Evolutionary conservation across 2,888 invertebrate genomes (phyloP), one percentile per base, ranked within the genome.

Genomic region (Sphaeridia pumilis): DNA sequence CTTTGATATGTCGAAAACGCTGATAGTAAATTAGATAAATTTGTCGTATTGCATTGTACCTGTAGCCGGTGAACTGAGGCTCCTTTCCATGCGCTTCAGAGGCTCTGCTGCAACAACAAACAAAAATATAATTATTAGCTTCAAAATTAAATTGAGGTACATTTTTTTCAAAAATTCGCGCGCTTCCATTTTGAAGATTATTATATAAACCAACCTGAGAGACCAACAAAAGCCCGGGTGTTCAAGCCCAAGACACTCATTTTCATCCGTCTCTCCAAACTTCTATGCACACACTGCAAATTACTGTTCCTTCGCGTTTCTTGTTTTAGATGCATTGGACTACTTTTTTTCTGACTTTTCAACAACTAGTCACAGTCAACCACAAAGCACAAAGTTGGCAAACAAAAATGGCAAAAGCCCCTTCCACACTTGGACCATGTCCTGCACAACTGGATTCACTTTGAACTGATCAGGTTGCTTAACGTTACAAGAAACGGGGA

Each of bases 51-150:
- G n/a, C n/a, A n/a, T n/a, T n/a, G n/a, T 58, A 63, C 63, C 63
- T 63, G 63, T 63, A 57, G 63, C 63, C 57, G 63, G 63, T 26
- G 63, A 63, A 47, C 61, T 63, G 49, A 63, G 55, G 58, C 63
- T 63, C 52, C 61, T 51, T 53, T 63, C 63, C 60, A 63, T 57
- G 25, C 63, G 60, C 54, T 63, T 63, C 31, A 63, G 58, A 5
- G 63, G 63, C 47, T 63, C 63, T 42, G 63, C 63, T 61, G 53
- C 24, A 52, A 51, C 24, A 35, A 58, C 56, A 54, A 26, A 50
- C 54, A 26, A 47, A 49, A 44, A 52, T 31, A 49, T 48, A 52
- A 24, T 41, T 7, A 25, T 14, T 14, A 24, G 44, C 43, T 12
- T 47, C 17, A 12, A 49, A 12, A 12, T 12, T 44, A 35, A 35